Evolutionary conservation across 2,888 invertebrate genomes (phyloP), one percentile per base, ranked within the genome.

Genomic region (Ennomos erosarius): DNA sequence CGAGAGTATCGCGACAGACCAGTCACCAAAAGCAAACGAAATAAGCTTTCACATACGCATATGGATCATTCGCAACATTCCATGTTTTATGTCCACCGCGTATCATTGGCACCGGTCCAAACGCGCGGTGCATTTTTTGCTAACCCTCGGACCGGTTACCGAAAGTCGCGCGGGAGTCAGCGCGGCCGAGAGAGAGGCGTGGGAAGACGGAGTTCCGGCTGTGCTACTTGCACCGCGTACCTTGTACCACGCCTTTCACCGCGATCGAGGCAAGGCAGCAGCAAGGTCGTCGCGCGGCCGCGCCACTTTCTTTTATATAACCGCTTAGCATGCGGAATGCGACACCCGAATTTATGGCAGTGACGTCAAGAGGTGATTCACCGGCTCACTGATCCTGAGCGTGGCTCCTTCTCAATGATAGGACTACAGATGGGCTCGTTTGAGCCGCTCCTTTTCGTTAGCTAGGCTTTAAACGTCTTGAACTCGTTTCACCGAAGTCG

Each of bases 261-360:
- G 57, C 58, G 54, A 54, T 38, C 45, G 82, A 77, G 59, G 81
- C 84, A 90, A 59, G 59, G 59, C 55, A 59, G 50, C 59, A 54
- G 59, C 59, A 60, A 92, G 91, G 91, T 91, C 91, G 91, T 76
- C 70, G 72, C 85, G 85, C 86, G 90, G 85, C 89, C 90, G 87
- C 81, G 87, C 89, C 85, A 91, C 92, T 92, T 92, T 92, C 91
- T 90, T 91, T 89, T 88, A 90, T 88, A 88, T 87, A 89, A 87
- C 88, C 81, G 79, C 80, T 80, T 67, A 56, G 66, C 69, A 64
- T 65, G 72, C 76, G 88, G 90, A 87, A 88, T 89, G 87, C 78
- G 87, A 86, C 86, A 87, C 86, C 88, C 90, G 80, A 90, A 90
- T 87, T 85, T 85, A 86, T 85, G 73, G 77, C 77, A 72, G 64